Percentiles rank a stretch among this genome's conserved stretches.
Conservation (phyloP, 2,888 invertebrate species). For the Pachycephus smyrnensis region DNA sequence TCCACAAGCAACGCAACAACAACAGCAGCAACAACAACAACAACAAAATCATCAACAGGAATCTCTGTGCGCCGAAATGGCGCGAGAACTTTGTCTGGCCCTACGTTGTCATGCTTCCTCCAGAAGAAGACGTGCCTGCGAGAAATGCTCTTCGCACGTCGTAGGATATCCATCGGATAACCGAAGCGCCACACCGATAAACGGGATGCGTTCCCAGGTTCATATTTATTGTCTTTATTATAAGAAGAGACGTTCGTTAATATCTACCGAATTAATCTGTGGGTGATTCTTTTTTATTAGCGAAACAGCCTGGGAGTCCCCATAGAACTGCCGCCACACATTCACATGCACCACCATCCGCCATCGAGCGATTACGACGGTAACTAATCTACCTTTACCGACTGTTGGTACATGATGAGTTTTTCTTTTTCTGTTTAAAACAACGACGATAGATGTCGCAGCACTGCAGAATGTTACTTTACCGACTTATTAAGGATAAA, state of each 20-base stretch:
- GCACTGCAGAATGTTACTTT: no score
- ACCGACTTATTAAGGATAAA: no score
- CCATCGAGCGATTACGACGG: constrained; percentile 58
- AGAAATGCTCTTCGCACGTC: constrained; percentile 69
- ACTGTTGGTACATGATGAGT: no score
- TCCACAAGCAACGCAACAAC: constrained; percentile 61
- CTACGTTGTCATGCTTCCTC: constrained; percentile 74
- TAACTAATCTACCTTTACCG: constrained; percentile 31
- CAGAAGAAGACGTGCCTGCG: constrained; percentile 76
- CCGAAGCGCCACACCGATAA: constrained; percentile 66
- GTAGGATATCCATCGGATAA: constrained; percentile 67
- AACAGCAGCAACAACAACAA: constrained; percentile 40
- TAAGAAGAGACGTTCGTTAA: not conserved
- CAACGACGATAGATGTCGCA: no score
- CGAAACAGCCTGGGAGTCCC: constrained; percentile 65
- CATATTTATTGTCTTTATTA: not conserved
- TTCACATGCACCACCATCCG: constrained; percentile 64
- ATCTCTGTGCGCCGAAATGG: constrained; percentile 84
- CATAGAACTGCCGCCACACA: constrained; percentile 67
- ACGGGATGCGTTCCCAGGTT: constrained; percentile 64
- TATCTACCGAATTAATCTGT: not conserved
- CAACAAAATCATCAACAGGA: constrained; percentile 67
- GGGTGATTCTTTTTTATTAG: constrained; percentile 50
- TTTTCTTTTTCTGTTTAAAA: no score
- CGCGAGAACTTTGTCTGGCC: constrained; percentile 78